Base-by-base conservation (phyloP, 2,113 vertebrate genomes). In the Phainopepla nitens region DNA sequence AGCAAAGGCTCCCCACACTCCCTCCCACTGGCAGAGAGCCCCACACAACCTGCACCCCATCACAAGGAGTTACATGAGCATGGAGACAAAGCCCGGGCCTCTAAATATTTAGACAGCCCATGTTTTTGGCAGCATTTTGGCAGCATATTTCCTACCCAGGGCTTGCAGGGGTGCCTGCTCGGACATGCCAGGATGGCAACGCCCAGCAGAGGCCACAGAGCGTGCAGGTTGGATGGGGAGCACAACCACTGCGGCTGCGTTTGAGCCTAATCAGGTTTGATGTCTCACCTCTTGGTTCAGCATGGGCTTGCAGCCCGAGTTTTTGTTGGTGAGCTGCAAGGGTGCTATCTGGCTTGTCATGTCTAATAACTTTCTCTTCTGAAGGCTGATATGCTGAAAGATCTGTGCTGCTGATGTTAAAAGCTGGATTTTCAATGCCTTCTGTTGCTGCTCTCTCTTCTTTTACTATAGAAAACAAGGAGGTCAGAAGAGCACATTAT, bases 261-360 rank as follows among this genome's bases (percentile, higher is more conserved):
- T 97, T 99, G 98, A 99, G 92, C 96, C 94, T 99, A 98, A 99
- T 98, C 96, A 82, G 97, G 97, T 97, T 95, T 98, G 98, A 99
- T 98, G 97, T 98, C 98, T 98, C 98, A 99, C 99, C 99, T 99
- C 98, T 98, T 98, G 98, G 97, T 98, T 98, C 97, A 97, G 98
- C 97, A 97, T 93, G 96, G 97, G 98, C 98, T 98, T 87, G 98
- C 98, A 98, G 98, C 98, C 98, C 66, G 94, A 92, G 95, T 97
- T 98, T 98, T 98, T 98, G 98, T 98, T 82, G 98, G 98, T 98
- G 98, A 99, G 98, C 98, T 98, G 98, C 98, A 98, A 99, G 98
- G 98, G 98, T 99, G 98, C 98, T 98, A 99, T 98, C 97, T 93
- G 89, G 97, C 97, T 97, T 98, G 98, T 99, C 99, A 98, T 70